These are phyloP conservation scores for Urocyon cinereoargenteus DNA, from an alignment of 2,797 vertebrate genomes.

Conservation along the genomic window DNA sequence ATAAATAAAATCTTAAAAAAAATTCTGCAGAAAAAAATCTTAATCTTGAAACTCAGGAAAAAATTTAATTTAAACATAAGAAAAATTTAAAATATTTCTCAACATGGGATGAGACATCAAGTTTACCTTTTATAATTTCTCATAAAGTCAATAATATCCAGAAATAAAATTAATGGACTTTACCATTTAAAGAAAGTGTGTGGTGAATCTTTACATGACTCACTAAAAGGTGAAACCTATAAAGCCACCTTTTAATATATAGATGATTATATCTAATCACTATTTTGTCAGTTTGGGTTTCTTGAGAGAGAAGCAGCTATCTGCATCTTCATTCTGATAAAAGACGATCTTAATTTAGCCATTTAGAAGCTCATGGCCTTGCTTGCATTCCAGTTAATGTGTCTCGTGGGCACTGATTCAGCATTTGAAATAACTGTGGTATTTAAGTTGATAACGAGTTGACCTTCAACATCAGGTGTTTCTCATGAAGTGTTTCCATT, in stretches of 20 bases:
- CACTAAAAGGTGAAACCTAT: conserved; percentile 53
- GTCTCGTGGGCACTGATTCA: conserved; percentile 39
- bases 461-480: conserved; percentile 71
- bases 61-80: neutral
- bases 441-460: conserved; percentile 69
- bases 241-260: conserved; percentile 45
- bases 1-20: neutral
- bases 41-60: neutral
- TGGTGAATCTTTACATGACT: conserved; percentile 44
- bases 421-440: conserved; percentile 59
- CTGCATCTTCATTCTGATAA: conserved; percentile 37
- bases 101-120: neutral
- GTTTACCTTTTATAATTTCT: neutral
- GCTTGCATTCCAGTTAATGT: conserved; percentile 59
- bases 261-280: conserved; percentile 49
- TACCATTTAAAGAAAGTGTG: neutral
- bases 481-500: conserved; percentile 61
- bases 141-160: neutral
- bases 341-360: conserved; percentile 62
- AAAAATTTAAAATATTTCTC: neutral
- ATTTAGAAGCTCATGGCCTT: conserved; percentile 35
- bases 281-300: conserved; percentile 54
- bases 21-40: neutral
- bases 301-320: conserved; percentile 32
- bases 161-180: conserved; percentile 28